These are phyloP conservation scores for Hapalemur alaotrensis DNA, from an alignment of 2,797 vertebrate species.

Conservation along the genomic window DNA sequence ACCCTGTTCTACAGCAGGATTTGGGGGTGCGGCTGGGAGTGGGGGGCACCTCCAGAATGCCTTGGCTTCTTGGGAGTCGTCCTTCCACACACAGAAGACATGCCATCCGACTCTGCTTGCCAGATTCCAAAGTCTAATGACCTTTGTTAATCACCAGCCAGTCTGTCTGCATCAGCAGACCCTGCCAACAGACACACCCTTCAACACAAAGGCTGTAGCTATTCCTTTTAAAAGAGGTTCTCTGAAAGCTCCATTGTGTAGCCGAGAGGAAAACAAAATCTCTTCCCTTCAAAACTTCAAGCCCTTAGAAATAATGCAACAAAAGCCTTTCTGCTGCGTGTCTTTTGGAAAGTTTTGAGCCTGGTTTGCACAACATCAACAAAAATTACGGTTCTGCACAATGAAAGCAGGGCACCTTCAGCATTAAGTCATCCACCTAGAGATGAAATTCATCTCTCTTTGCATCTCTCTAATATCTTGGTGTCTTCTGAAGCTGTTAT, in stretches of 20 bases:
- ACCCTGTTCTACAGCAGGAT: slow-evolving; percentile 68
- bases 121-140: slow-evolving; percentile 99
- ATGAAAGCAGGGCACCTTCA: slow-evolving; percentile 52
- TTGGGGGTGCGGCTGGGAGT: not conserved
- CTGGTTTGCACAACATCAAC: slow-evolving; percentile 61
- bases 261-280: slow-evolving; percentile 83
- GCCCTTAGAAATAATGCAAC: slow-evolving; percentile 79
- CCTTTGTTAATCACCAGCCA: slow-evolving; percentile 99
- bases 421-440: slow-evolving; percentile 44
- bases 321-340: slow-evolving; percentile 75
- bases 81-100: slow-evolving; percentile 89
- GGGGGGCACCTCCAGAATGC: slow-evolving; percentile 81
- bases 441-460: slow-evolving; percentile 29
- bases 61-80: slow-evolving; percentile 90
- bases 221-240: slow-evolving; percentile 94
- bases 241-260: slow-evolving; percentile 91
- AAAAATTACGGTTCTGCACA: slow-evolving; percentile 39
- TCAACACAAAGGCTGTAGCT: slow-evolving; percentile 94
- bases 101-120: slow-evolving; percentile 91
- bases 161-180: slow-evolving; percentile 93
- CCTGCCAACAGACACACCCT: slow-evolving; percentile 96
- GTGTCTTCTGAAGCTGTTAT: slow-evolving; percentile 64
- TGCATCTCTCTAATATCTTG: slow-evolving; percentile 31
- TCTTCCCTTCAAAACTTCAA: slow-evolving; percentile 78
- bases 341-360: slow-evolving; percentile 74